Evolutionary conservation across 2,888 invertebrate species (phyloP).

Genomic region (Galerucella pusilla): DNA sequence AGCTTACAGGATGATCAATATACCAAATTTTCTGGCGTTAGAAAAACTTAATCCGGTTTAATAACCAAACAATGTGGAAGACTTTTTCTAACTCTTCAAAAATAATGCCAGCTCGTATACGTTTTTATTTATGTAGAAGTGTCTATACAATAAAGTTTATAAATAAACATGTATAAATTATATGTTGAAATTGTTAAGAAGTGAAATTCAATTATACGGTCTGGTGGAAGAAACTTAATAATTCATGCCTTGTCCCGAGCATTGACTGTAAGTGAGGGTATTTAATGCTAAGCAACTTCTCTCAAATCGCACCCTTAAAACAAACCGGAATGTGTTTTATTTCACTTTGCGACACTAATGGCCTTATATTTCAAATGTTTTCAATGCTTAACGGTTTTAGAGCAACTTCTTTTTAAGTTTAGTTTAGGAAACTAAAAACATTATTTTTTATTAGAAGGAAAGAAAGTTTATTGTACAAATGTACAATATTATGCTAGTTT

Average conservation of each 20-base stretch:
- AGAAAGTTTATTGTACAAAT: too few species aligned
- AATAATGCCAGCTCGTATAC: too few species aligned
- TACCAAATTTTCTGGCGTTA: too few species aligned
- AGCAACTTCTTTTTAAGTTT: neutral
- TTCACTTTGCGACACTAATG: conserved; percentile 37
- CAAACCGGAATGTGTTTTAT: conserved; percentile 45
- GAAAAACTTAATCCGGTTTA: too few species aligned
- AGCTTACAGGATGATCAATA: too few species aligned
- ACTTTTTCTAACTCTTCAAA: too few species aligned
- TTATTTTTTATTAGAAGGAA: too few species aligned
- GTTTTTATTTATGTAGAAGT: too few species aligned
- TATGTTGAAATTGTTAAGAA: conserved; percentile 60
- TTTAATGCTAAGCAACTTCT: conserved; percentile 59
- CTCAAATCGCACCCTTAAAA: conserved; percentile 48
- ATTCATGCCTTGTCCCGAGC: conserved; percentile 62
- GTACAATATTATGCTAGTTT: too few species aligned
- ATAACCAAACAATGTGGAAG: too few species aligned
- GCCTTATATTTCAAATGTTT: conserved; percentile 38
- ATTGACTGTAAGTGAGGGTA: conserved; percentile 62
- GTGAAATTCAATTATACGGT: conserved; percentile 64
- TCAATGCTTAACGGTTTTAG: conserved; percentile 21
- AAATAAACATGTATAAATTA: conserved; percentile 62
- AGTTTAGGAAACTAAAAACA: too few species aligned
- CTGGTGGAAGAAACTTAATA: conserved; percentile 64
- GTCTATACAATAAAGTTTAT: conserved; percentile 37